Conservation (phyloP, 1,140 invertebrate species). For the Eueides isabella region DNA sequence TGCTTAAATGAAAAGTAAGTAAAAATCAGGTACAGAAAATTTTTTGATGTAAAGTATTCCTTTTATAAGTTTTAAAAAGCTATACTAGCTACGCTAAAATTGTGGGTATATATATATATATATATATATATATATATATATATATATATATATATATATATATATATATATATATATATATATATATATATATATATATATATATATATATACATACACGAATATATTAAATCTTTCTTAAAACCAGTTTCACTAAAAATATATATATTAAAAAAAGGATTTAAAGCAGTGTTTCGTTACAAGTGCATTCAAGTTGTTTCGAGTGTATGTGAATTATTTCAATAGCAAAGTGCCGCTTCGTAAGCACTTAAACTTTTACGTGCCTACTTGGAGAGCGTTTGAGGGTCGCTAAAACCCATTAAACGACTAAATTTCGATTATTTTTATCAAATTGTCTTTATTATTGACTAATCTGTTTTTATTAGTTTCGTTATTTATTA, state of each 20-base stretch:
- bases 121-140: neutral
- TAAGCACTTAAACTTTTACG: conserved; percentile 16
- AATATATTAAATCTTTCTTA: too few species aligned
- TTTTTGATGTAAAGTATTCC: neutral
- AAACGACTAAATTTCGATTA: neutral
- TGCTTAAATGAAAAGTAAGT: neutral
- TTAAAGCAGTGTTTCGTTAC: neutral
- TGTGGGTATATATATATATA: neutral
- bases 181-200: neutral
- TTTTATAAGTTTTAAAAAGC: neutral
- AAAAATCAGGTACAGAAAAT: neutral
- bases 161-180: neutral
- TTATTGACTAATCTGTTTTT: neutral
- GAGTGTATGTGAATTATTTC: conserved; percentile 5
- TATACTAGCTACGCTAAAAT: neutral
- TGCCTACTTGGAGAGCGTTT: neutral
- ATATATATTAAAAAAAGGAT: neutral
- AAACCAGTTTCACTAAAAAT: too few species aligned
- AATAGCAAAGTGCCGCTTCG: neutral
- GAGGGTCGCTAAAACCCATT: neutral
- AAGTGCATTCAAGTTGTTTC: conserved; percentile 11
- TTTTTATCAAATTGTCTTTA: neutral
- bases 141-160: neutral
- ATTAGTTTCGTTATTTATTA: too few species aligned
- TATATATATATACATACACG: neutral